Evolutionary conservation across 2,797 vertebrate genomes (phyloP), one percentile per base, ranked within the genome.

Genomic region (Avahi laniger): DNA sequence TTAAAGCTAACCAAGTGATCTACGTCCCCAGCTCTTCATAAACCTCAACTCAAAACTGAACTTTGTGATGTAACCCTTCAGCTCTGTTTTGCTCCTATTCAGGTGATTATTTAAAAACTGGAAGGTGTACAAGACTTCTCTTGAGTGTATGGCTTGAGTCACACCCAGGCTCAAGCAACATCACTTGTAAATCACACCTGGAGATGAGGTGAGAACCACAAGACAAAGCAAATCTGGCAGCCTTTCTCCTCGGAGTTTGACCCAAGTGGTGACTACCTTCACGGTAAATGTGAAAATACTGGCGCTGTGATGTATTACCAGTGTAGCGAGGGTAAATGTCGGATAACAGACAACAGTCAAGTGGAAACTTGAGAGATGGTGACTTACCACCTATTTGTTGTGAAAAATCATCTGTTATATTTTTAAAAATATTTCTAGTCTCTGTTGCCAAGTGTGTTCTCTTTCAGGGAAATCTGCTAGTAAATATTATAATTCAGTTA

Each of bases 351-450:
- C 86, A 89, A 88, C 61, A 5, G 75, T 67, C 26, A n/a, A 61
- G 33, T 84, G 22, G 59, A 95, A 89, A 89, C 38, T 38, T 38
- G 76, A 57, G 50, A 89, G 65, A 69, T 35, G 57, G 24, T 91
- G 78, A 93, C 85, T 96, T 94, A 89, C 38, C 59, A 41, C 63
- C 73, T 89, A 86, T 48, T 85, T 79, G 78, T 61, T 70, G 33
- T 96, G 79, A 94, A 96, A 96, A 96, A 83, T 79, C 75, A 80
- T 69, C 83, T 73, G 48, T 81, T 41, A 33, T 33, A 48, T 20
- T 38, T 48, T 89, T 94, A 82, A 83, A 93, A 97, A 89, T 65
- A 84, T 84, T 88, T 94, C 50, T 70, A 65, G 33, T 59, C 26
- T 89, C 80, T 81, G 20, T 65, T 80, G 79, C 79, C 52, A 90